Conservation (phyloP, 1,140 invertebrate species). For the Rhagoletis pomonella region DNA sequence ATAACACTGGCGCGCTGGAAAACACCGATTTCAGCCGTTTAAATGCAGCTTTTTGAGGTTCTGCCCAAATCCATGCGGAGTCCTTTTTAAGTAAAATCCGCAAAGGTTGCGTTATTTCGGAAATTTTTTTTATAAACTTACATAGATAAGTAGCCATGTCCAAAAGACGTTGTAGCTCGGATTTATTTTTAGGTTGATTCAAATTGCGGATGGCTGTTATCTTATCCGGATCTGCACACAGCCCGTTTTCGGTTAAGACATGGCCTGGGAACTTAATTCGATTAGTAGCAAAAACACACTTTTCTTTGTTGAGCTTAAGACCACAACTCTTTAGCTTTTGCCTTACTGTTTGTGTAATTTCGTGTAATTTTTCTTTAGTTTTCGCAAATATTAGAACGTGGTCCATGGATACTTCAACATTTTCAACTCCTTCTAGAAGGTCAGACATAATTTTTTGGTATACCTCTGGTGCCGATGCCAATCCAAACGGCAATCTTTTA, state of each 20-base stretch:
- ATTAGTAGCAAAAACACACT: conserved; percentile 55
- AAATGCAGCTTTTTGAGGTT: conserved; percentile 64
- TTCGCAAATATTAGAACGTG: conserved; percentile 65
- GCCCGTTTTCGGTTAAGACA: conserved; percentile 64
- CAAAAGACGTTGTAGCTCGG: conserved; percentile 71
- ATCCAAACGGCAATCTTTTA: conserved; percentile 65
- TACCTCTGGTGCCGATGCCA: conserved; percentile 62
- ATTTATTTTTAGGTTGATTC: conserved; percentile 64
- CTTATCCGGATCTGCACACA: conserved; percentile 68
- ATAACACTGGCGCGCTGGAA: conserved; percentile 60
- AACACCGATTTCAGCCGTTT: conserved; percentile 67
- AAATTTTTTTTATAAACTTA: conserved; percentile 71
- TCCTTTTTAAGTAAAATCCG: conserved; percentile 73
- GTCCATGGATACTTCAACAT: conserved; percentile 62
- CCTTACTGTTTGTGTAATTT: conserved; percentile 58
- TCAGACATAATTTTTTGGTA: conserved; percentile 61
- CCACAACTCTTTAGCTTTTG: conserved; percentile 58
- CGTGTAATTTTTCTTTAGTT: neutral
- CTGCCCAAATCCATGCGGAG: conserved; percentile 66
- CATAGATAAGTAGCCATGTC: no score
- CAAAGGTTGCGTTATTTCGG: conserved; percentile 68
- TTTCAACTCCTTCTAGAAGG: conserved; percentile 58
- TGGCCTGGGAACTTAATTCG: conserved; percentile 69
- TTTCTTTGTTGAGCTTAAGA: conserved; percentile 62
- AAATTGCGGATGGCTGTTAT: conserved; percentile 66